Evolutionary conservation across 1,140 invertebrate species (phyloP).

Genomic region (Meloidogyne floridensis): DNA sequence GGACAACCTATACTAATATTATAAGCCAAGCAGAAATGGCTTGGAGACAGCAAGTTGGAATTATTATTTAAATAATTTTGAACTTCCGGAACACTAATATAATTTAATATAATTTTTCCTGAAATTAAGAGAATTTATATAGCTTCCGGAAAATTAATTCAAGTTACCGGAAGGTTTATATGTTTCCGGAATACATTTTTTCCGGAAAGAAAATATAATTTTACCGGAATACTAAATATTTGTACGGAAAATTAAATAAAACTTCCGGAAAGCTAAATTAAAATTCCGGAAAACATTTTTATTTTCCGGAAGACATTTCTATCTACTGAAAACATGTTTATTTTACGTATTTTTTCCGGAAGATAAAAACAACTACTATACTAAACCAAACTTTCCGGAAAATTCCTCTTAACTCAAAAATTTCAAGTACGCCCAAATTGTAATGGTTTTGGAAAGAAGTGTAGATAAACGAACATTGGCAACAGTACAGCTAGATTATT

Average conservation of each 20-base stretch:
- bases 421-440: constrained; percentile 91
- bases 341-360: too few relatives aligned
- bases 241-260: neutral
- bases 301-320: too few relatives aligned
- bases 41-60: constrained; percentile 88
- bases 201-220: constrained; percentile 12
- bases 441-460: constrained; percentile 88
- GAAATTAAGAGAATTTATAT: too few relatives aligned
- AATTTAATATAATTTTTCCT: too few relatives aligned
- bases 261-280: neutral
- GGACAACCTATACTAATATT: constrained; percentile 73
- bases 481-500: constrained; percentile 88
- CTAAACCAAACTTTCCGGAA: neutral
- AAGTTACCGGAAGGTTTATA: too few relatives aligned
- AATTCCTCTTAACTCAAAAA: neutral
- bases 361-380: neutral
- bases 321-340: too few relatives aligned
- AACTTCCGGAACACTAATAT: too few relatives aligned
- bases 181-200: too few relatives aligned
- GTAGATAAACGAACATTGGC: constrained; percentile 84
- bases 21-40: constrained; percentile 97
- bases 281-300: too few relatives aligned
- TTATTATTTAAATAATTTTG: neutral
- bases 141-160: too few relatives aligned
- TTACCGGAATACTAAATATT: neutral